phyloP scores from a whole-genome alignment of 2,113 vertebrate genomes.

The Anoura caudifer region DNA sequence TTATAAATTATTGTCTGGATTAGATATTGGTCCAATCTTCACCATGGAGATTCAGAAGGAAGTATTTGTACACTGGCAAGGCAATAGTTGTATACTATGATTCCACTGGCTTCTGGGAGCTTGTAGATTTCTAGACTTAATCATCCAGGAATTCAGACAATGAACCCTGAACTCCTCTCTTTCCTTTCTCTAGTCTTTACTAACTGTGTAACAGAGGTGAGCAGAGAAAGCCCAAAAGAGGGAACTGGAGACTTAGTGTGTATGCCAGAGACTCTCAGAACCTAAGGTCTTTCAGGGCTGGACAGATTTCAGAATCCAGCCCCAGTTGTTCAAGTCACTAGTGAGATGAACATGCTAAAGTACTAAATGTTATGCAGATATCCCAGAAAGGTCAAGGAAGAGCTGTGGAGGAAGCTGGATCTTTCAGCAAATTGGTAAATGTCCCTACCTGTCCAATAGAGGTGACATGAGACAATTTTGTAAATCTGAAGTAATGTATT shows the following conservation, averaged over 20 bases:
- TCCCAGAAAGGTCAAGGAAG: neutral
- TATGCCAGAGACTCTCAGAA: neutral
- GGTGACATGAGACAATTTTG: neutral
- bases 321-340: neutral
- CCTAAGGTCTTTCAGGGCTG: neutral
- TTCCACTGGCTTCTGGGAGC: neutral
- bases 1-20: neutral
- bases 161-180: neutral
- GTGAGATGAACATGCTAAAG: neutral
- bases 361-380: neutral
- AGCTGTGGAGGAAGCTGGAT: neutral
- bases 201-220: neutral
- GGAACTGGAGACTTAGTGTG: neutral
- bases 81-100: neutral
- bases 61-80: neutral
- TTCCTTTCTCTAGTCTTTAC: neutral
- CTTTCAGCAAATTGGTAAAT: neutral
- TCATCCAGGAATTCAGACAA: neutral
- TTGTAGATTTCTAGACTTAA: neutral
- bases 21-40: neutral
- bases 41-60: neutral
- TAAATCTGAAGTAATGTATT: neutral
- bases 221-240: neutral
- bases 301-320: neutral
- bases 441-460: neutral